phyloP scores from a whole-genome alignment of 1,140 invertebrate genomes.

The Zaprionus gabonicus region DNA sequence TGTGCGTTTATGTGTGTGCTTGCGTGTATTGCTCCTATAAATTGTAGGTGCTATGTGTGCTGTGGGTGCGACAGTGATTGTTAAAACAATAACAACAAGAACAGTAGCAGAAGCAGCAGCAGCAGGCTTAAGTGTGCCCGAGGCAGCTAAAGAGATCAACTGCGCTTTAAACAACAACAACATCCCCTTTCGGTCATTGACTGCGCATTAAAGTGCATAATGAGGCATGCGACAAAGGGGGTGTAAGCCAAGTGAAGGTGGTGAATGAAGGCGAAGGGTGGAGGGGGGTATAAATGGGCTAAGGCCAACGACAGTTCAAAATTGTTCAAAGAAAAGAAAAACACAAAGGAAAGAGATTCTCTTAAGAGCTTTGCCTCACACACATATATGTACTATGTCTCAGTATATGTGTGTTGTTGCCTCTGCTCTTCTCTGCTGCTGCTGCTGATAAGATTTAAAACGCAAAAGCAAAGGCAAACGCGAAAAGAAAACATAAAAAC shows the following conservation, averaged over 20 bases:
- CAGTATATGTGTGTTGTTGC: conserved; percentile 7
- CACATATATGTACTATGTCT: conserved; percentile 19
- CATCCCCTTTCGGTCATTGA: conserved; percentile 35
- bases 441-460: conserved; percentile 10
- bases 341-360: conserved; percentile 19
- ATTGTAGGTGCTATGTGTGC: conserved; percentile 9
- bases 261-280: not conserved
- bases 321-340: conserved; percentile 22
- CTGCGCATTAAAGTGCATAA: conserved; percentile 53
- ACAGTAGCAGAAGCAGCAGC: conserved; percentile 7
- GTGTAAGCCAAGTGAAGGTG: conserved; percentile 6
- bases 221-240: conserved; percentile 35
- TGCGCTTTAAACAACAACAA: conserved; percentile 9
- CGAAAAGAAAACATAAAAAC: not conserved
- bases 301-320: conserved; percentile 40
- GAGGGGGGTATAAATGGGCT: conserved; percentile 30
- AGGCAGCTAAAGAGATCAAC: conserved; percentile 17
- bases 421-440: not conserved
- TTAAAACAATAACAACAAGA: conserved; percentile 46
- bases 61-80: conserved; percentile 23
- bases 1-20: conserved; percentile 32
- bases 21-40: not conserved
- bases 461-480: conserved; percentile 10
- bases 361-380: conserved; percentile 33
- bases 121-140: conserved; percentile 17